Evolutionary conservation across 2,797 vertebrate genomes (phyloP), one percentile per base, ranked within the genome.

Genomic region (Gymnoscopelus microlampas): DNA sequence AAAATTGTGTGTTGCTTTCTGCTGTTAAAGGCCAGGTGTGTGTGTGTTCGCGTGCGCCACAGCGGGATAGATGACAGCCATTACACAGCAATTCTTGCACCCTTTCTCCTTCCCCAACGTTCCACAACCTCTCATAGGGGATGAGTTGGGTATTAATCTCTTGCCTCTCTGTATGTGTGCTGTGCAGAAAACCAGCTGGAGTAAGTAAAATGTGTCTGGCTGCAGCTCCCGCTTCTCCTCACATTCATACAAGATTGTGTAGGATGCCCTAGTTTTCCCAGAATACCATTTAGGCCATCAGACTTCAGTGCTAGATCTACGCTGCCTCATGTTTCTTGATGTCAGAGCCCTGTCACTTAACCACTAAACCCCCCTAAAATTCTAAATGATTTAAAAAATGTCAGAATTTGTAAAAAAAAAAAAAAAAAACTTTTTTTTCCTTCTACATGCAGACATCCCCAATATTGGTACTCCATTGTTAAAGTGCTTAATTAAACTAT

Each of bases 211-310:
- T 44, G 39, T 44, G 39, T 44, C 39, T 44, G 39, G 39, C 39
- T 9, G 39, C 39, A 44, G 39, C 39, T 44, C 39, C 39, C 39
- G 9, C 39, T 44, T 44, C 39, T 44, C 39, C 8, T 44, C 39
- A 10, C 39, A 44, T 9, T 8, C 19, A 54, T 71, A 63, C 4
- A 23, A 19, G 67, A 85, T 64, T 77, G 74, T 80, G 79, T 84
- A 53, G 79, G 83, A 69, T 82, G 89, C 58, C 86, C 87, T 85
- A 87, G 83, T 85, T 89, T 81, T 73, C 66, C 66, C 63, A 48
- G 74, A 75, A 77, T 26, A 56, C 66, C 81, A 91, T 87, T 74
- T 91, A 89, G 87, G 90, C 77, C 88, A 90, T 74, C 66, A 57
- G 74, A 79, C 84, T 78, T 53, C 69, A 44, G 68, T 71, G 68